Evolutionary conservation across 2,888 invertebrate species (phyloP).

Genomic region (Lobophora halterata): DNA sequence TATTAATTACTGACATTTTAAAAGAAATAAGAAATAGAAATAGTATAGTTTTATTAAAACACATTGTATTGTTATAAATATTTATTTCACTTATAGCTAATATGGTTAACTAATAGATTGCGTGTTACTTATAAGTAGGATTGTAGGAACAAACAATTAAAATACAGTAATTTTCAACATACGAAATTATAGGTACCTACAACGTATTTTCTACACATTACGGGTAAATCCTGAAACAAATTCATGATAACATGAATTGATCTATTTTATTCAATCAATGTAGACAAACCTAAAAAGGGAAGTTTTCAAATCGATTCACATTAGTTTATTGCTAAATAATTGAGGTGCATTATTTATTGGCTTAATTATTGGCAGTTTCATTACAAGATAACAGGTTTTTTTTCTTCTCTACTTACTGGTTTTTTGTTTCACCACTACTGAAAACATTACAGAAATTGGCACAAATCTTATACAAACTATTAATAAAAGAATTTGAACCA

Average conservation of each 20-base stretch:
- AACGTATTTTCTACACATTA: too few relatives aligned
- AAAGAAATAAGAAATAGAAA: too few relatives aligned
- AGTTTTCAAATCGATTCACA: too few relatives aligned
- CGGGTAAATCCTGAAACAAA: too few relatives aligned
- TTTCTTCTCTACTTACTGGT: constrained; percentile 42
- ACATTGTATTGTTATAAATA: constrained; percentile 21
- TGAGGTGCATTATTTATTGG: constrained; percentile 19
- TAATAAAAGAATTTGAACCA: neutral
- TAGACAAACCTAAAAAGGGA: neutral
- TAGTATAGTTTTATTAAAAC: too few relatives aligned
- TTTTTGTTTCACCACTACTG: constrained; percentile 28
- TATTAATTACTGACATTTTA: too few relatives aligned
- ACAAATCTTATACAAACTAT: constrained; percentile 15
- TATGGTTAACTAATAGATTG: constrained; percentile 22
- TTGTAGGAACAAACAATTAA: too few relatives aligned
- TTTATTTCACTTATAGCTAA: constrained; percentile 24
- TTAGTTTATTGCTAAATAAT: neutral
- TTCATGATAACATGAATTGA: too few relatives aligned
- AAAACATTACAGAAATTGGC: constrained; percentile 19
- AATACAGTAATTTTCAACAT: neutral
- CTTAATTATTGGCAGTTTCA: constrained; percentile 53
- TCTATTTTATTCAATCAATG: too few relatives aligned
- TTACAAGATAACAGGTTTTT: constrained; percentile 36
- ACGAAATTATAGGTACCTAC: too few relatives aligned
- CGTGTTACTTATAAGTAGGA: constrained; percentile 22